A percentile compares a stretch with the other conserved stretches of the same genome.
phyloP scores from a whole-genome alignment of 2,888 invertebrate species.

The Atethmia centrago region DNA sequence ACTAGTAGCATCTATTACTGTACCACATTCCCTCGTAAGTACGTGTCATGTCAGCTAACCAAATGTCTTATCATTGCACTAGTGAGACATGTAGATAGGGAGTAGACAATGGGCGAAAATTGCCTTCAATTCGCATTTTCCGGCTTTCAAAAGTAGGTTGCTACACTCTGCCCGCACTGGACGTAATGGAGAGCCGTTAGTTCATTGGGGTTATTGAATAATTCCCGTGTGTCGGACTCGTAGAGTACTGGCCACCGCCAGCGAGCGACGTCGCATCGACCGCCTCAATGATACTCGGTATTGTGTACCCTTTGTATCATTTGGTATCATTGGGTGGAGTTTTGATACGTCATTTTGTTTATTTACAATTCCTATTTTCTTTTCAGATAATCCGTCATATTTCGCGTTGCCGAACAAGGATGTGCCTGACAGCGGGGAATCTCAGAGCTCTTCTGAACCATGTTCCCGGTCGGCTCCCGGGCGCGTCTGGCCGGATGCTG shows the following conservation, averaged over 20 bases:
- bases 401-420: slow-evolving; percentile 92
- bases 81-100: slow-evolving; percentile 72
- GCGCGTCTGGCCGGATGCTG: slow-evolving; percentile 89
- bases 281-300: slow-evolving; percentile 75
- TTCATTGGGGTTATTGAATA: slow-evolving; percentile 89
- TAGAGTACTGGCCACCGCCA: slow-evolving; percentile 68
- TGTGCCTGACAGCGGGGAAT: slow-evolving; percentile 79
- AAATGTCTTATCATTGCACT: slow-evolving; percentile 63
- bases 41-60: slow-evolving; percentile 38
- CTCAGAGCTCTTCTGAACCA: slow-evolving; percentile 87
- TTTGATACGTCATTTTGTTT: slow-evolving; percentile 13
- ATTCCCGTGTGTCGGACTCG: slow-evolving; percentile 82
- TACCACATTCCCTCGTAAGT: slow-evolving; percentile 28
- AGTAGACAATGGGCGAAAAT: slow-evolving; percentile 84
- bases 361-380: slow-evolving; percentile 65
- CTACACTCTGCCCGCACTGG: slow-evolving; percentile 82
- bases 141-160: slow-evolving; percentile 89
- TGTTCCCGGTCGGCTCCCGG: slow-evolving; percentile 93
- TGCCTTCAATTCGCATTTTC: slow-evolving; percentile 90
- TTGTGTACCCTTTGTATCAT: slow-evolving; percentile 56
- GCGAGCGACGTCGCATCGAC: slow-evolving; percentile 68
- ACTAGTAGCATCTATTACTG: slow-evolving; percentile 27
- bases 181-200: slow-evolving; percentile 88
- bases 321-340: neutral
- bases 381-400: slow-evolving; percentile 95